These are phyloP conservation scores for Pardalotus punctatus DNA, from an alignment of 2,113 vertebrate genomes.

Conservation along the genomic window DNA sequence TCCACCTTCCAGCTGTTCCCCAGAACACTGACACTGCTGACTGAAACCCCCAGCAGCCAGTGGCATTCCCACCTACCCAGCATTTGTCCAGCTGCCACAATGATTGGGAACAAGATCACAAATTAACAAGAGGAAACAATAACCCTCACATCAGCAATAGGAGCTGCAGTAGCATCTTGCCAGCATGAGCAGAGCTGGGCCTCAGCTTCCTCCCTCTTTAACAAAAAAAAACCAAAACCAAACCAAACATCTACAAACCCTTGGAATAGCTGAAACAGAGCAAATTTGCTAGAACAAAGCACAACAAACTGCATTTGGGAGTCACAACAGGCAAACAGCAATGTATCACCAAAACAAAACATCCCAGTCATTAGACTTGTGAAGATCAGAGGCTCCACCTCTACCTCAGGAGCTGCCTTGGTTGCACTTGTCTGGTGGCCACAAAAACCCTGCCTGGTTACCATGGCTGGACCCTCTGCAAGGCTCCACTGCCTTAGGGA, in stretches of 20 bases:
- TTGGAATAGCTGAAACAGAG: neutral
- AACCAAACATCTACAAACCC: neutral
- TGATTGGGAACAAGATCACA: neutral
- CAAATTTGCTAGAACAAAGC: neutral
- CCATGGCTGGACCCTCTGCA: neutral
- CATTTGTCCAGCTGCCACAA: neutral
- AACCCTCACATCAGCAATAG: neutral
- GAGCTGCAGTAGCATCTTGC: neutral
- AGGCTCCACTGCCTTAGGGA: neutral
- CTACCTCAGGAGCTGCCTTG: neutral
- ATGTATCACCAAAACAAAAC: neutral
- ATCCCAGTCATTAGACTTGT: accelerated
- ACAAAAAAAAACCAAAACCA: neutral
- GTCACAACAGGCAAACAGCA: neutral
- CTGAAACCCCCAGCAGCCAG: neutral
- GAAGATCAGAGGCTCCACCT: neutral
- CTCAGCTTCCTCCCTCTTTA: neutral
- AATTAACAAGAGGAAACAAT: neutral
- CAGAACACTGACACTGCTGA: neutral
- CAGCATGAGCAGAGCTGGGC: neutral
- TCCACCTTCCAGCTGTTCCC: neutral
- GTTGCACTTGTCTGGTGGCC: neutral
- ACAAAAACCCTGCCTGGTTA: neutral
- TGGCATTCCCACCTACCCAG: neutral
- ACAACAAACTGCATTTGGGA: neutral